A percentile compares a stretch with the other conserved stretches of the same genome.
phyloP scores from a whole-genome alignment of 2,888 invertebrate genomes.

The Molorchus minor region DNA sequence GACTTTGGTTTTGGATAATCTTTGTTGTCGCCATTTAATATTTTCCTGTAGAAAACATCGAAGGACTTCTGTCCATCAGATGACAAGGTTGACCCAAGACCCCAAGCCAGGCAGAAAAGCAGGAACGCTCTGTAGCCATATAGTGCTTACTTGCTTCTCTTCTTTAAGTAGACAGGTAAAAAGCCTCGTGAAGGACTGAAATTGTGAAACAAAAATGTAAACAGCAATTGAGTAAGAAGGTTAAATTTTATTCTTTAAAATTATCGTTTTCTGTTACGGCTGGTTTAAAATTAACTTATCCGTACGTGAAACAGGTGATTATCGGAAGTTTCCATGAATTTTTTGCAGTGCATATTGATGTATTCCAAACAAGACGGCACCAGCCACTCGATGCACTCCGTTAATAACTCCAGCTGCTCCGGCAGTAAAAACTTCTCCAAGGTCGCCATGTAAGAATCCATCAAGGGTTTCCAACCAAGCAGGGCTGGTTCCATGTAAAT shows the following conservation, averaged over 20 bases:
- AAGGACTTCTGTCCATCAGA: constrained; percentile 79
- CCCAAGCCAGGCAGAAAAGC: constrained; percentile 88
- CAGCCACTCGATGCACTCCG: constrained; percentile 89
- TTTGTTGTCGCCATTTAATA: constrained; percentile 79
- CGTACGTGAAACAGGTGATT: constrained; percentile 92
- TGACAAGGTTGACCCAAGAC: constrained; percentile 80
- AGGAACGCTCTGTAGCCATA: constrained; percentile 90
- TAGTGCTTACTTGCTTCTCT: constrained; percentile 79
- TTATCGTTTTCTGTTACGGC: too few relatives aligned
- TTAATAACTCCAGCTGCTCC: constrained; percentile 82
- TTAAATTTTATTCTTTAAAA: too few relatives aligned
- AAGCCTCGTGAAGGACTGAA: constrained; percentile 59
- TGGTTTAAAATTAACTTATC: too few relatives aligned
- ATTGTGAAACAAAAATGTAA: too few relatives aligned
- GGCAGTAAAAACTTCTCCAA: constrained; percentile 71
- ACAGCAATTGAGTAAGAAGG: too few relatives aligned
- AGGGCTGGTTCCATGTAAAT: constrained; percentile 92
- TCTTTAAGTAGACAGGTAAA: constrained; percentile 75
- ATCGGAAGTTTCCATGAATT: constrained; percentile 80
- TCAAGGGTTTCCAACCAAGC: constrained; percentile 86
- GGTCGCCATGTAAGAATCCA: constrained; percentile 77
- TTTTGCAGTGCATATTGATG: constrained; percentile 70
- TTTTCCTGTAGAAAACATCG: constrained; percentile 80
- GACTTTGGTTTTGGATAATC: constrained; percentile 83
- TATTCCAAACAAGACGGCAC: constrained; percentile 81